Conservation (phyloP, 2,888 invertebrate species). For the Morpho achilles region DNA sequence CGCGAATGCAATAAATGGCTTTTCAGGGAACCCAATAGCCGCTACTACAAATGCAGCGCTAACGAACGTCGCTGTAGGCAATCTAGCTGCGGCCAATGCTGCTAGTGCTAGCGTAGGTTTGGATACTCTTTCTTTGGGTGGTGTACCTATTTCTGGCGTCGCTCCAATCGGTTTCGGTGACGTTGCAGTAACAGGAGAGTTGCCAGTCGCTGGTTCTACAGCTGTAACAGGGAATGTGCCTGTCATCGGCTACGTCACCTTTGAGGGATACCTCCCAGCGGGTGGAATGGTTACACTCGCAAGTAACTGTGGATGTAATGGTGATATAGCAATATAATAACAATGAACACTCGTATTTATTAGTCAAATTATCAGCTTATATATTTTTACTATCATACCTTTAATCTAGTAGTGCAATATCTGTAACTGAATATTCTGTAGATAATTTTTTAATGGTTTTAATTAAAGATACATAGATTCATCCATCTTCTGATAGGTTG, state of each 20-base stretch:
- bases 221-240: slow-evolving; percentile 57
- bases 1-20: slow-evolving; percentile 9
- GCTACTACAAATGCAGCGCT: slow-evolving; percentile 19
- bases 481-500: no score
- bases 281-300: slow-evolving; percentile 58
- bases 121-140: slow-evolving; percentile 20
- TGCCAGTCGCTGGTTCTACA: slow-evolving; percentile 57
- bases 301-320: slow-evolving; percentile 43
- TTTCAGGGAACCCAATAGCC: slow-evolving; percentile 26
- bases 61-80: slow-evolving; percentile 14
- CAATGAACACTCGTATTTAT: no score
- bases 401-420: no score
- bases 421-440: no score
- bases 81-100: slow-evolving; percentile 20
- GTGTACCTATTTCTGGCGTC: slow-evolving; percentile 15
- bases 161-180: slow-evolving; percentile 47
- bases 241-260: slow-evolving; percentile 63
- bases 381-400: no score
- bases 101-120: slow-evolving; percentile 3
- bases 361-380: no score
- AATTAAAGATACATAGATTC: no score
- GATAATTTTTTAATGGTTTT: no score
- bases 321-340: slow-evolving; percentile 10
- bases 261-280: slow-evolving; percentile 61
- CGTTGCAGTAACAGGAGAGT: slow-evolving; percentile 46